phyloP scores from a whole-genome alignment of 2,888 invertebrate species.

The Synanthedon formicaeformis region DNA sequence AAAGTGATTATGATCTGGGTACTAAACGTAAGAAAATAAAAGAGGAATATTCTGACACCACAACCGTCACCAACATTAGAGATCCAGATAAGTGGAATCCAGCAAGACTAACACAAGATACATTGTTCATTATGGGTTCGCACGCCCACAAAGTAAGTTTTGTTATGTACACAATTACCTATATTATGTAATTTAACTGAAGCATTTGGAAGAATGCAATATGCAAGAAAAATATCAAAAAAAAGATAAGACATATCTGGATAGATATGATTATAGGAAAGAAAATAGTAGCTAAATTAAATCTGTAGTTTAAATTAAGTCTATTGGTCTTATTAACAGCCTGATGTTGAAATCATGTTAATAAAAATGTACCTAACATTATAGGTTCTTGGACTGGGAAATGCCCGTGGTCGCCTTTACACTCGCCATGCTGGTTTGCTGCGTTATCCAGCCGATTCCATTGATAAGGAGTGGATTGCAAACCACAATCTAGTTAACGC shows the following conservation, averaged over 20 bases:
- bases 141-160: constrained; percentile 74
- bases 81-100: constrained; percentile 81
- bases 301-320: too few relatives aligned
- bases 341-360: neutral
- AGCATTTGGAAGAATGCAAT: too few relatives aligned
- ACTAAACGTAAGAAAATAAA: constrained; percentile 53
- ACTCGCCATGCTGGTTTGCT: constrained; percentile 82
- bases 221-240: too few relatives aligned
- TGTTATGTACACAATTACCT: too few relatives aligned
- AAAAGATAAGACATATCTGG: too few relatives aligned
- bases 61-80: constrained; percentile 37
- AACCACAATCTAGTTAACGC: constrained; percentile 82
- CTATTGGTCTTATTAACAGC: too few relatives aligned
- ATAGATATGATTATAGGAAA: too few relatives aligned
- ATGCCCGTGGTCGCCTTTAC: constrained; percentile 80
- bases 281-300: too few relatives aligned
- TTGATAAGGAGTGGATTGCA: constrained; percentile 85
- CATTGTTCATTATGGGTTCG: constrained; percentile 84
- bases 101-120: constrained; percentile 76
- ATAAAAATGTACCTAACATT: neutral
- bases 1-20: constrained; percentile 73
- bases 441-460: constrained; percentile 82
- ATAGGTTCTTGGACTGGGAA: constrained; percentile 78
- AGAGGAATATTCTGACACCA: constrained; percentile 48
- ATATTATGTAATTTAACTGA: too few relatives aligned